Conservation (phyloP, 2,888 invertebrate genomes). For the Hypomecis atomaria region DNA sequence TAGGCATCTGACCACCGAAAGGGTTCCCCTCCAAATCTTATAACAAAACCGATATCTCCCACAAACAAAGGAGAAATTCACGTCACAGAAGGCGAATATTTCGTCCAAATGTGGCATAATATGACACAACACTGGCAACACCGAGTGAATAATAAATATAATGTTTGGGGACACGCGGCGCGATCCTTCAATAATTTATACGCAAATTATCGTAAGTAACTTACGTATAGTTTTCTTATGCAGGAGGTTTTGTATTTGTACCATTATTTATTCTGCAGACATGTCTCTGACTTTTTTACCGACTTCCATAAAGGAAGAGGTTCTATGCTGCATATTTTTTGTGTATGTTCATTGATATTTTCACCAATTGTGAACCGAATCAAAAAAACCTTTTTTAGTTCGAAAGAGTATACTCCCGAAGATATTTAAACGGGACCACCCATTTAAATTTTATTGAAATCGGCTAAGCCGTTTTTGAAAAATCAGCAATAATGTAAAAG, state of each 20-base stretch:
- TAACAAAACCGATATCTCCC: slow-evolving; percentile 44
- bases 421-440: no score
- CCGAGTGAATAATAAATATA: slow-evolving; percentile 79
- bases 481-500: no score
- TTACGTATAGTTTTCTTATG: slow-evolving; percentile 54
- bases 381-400: no score
- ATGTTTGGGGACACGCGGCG: slow-evolving; percentile 66
- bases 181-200: slow-evolving; percentile 80
- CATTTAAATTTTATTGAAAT: no score
- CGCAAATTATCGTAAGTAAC: slow-evolving; percentile 76
- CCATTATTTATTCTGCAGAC: not conserved
- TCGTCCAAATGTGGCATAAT: slow-evolving; percentile 79
- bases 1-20: slow-evolving; percentile 32
- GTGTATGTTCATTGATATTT: no score
- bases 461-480: no score
- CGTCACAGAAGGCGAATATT: slow-evolving; percentile 76
- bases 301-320: no score
- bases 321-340: no score
- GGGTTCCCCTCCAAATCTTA: slow-evolving; percentile 39
- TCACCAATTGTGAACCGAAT: no score
- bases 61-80: slow-evolving; percentile 59
- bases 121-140: slow-evolving; percentile 81
- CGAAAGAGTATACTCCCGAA: no score
- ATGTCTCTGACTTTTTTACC: no score
- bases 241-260: slow-evolving; percentile 29